phyloP scores from a whole-genome alignment of 2,888 invertebrate species.

The Liodrosophila aerea region DNA sequence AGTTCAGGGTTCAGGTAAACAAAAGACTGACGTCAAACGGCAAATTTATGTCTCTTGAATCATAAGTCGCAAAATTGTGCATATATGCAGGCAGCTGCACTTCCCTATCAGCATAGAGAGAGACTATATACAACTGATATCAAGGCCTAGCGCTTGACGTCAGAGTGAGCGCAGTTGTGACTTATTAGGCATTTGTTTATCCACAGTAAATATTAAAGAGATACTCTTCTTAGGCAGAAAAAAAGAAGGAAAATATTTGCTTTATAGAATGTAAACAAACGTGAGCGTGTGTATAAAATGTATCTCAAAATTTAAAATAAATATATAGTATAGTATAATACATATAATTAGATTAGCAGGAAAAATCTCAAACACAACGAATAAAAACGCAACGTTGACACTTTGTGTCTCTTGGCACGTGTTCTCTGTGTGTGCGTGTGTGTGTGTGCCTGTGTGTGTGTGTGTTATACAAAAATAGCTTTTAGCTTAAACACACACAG shows the following conservation, averaged over 20 bases:
- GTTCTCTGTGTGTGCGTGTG: conserved; percentile 11
- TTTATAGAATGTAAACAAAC: conserved; percentile 29
- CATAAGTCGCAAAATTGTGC: too few relatives aligned
- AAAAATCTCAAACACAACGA: conserved; percentile 23
- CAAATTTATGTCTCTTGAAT: conserved; percentile 20
- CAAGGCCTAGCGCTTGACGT: conserved; percentile 41
- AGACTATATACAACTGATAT: conserved; percentile 1
- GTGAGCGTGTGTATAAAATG: conserved; percentile 10
- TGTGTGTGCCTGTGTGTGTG: conserved; percentile 4
- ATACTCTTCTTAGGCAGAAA: too few relatives aligned
- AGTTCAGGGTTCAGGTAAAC: too few relatives aligned
- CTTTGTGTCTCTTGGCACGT: conserved; percentile 29
- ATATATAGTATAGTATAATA: conserved; percentile 13
- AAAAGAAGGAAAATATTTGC: too few relatives aligned
- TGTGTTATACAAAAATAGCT: conserved; percentile 60
- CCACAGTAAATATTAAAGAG: too few relatives aligned
- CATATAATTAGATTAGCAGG: conserved; percentile 46
- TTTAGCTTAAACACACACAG: conserved; percentile 41
- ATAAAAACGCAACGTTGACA: conserved; percentile 23
- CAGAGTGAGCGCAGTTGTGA: conserved; percentile 23
- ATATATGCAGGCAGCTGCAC: conserved; percentile 8
- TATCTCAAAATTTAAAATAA: too few relatives aligned
- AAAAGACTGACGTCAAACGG: conserved; percentile 38
- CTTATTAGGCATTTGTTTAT: conserved; percentile 27
- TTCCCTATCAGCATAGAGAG: conserved; percentile 13